phyloP scores from a whole-genome alignment of 1,140 invertebrate genomes.

The Lasioglossum albipes region DNA sequence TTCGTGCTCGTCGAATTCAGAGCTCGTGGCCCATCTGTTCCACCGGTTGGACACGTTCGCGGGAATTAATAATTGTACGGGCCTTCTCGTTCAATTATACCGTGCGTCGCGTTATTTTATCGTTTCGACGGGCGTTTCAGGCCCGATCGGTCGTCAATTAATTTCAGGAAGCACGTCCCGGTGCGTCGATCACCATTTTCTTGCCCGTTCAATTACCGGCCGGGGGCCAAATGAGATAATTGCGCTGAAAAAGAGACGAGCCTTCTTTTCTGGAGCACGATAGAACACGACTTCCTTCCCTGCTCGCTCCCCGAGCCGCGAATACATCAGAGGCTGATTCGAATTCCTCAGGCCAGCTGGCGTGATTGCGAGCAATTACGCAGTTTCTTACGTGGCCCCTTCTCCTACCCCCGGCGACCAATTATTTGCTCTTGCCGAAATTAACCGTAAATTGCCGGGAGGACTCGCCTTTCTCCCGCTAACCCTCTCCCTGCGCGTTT shows the following conservation, averaged over 20 bases:
- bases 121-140: not conserved
- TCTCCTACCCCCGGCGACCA: constrained; percentile 55
- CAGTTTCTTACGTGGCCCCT: constrained; percentile 56
- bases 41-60: not conserved
- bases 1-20: not conserved
- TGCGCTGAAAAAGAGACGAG: constrained; percentile 31
- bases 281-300: no score
- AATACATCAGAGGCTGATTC: constrained; percentile 50
- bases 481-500: not conserved
- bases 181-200: constrained; percentile 36
- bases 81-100: constrained; percentile 44
- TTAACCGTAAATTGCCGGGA: constrained; percentile 72
- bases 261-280: not conserved
- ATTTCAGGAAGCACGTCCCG: constrained; percentile 46
- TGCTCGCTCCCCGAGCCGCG: not conserved
- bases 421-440: constrained; percentile 76
- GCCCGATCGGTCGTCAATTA: constrained; percentile 37
- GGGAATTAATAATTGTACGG: constrained; percentile 39
- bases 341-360: constrained; percentile 57
- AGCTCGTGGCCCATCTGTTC: not conserved
- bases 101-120: constrained; percentile 16
- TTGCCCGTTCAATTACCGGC: constrained; percentile 46
- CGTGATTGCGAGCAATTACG: constrained; percentile 70
- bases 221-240: constrained; percentile 54
- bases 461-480: constrained; percentile 33